A percentile compares a stretch with the other conserved stretches of the same genome.
Evolutionary conservation across 2,113 vertebrate species (phyloP).

Genomic region (Nothocercus julius): DNA sequence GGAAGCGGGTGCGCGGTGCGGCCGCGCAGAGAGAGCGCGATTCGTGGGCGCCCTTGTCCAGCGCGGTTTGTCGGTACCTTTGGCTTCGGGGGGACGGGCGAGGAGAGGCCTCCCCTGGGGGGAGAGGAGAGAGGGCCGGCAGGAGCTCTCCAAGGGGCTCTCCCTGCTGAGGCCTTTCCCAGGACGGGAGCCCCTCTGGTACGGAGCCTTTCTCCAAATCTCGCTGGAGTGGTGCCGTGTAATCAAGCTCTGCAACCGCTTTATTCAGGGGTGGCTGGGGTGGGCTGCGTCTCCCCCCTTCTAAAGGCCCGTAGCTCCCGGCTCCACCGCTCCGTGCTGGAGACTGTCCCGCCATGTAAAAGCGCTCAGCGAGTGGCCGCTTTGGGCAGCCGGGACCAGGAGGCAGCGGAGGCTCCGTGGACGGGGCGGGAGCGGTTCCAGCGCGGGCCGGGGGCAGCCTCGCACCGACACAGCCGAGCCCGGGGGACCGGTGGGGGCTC

Average conservation of each 20-base stretch:
- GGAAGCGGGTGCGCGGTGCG: background rate
- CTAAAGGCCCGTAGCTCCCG: background rate
- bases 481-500: too few relatives aligned
- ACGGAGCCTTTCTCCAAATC: background rate
- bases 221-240: background rate
- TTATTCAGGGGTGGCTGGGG: fast-evolving
- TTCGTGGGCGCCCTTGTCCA: too few relatives aligned
- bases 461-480: too few relatives aligned
- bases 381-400: too few relatives aligned
- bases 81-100: background rate
- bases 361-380: too few relatives aligned
- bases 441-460: too few relatives aligned
- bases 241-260: background rate
- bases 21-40: too few relatives aligned
- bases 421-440: too few relatives aligned
- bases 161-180: background rate
- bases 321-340: fast-evolving
- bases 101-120: background rate
- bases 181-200: background rate
- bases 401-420: too few relatives aligned
- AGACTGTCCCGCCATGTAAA: background rate
- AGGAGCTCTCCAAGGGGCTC: background rate
- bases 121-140: fast-evolving
- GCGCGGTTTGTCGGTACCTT: background rate
- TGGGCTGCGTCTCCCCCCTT: background rate